These are phyloP conservation scores for Tiliacea citrago DNA, from an alignment of 2,888 invertebrate species.

Conservation along the genomic window DNA sequence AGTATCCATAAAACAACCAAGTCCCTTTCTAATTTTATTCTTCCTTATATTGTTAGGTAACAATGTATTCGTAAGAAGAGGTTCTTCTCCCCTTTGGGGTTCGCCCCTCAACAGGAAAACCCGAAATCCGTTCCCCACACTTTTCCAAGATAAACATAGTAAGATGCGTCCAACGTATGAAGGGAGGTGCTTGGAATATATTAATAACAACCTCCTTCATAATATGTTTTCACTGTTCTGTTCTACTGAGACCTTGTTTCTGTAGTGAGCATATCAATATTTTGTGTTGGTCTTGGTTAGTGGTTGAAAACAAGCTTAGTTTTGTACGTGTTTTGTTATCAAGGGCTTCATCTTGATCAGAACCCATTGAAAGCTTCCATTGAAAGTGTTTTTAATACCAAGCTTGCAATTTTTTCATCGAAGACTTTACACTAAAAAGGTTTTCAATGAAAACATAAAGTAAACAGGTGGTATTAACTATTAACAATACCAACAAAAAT, in stretches of 20 bases:
- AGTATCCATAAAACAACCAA: conserved; percentile 21
- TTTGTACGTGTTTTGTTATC: background rate
- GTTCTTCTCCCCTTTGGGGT: conserved; percentile 34
- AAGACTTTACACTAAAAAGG: conserved; percentile 28
- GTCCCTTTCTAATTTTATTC: conserved; percentile 42
- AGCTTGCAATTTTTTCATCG: conserved; percentile 20
- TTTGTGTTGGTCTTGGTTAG: background rate
- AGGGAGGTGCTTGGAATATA: conserved; percentile 47
- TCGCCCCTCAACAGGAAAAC: conserved; percentile 47
- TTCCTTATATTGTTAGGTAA: conserved; percentile 48
- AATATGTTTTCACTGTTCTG: conserved; percentile 32
- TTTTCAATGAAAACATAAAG: conserved; percentile 31
- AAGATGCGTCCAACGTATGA: conserved; percentile 54
- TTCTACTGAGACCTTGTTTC: conserved; percentile 16
- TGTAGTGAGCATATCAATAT: conserved; percentile 4
- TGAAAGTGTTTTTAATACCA: conserved; percentile 8
- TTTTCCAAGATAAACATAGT: conserved; percentile 64
- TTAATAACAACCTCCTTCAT: conserved; percentile 27
- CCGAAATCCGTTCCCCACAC: conserved; percentile 66
- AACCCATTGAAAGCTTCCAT: conserved; percentile 17
- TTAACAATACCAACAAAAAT: conserved; percentile 54
- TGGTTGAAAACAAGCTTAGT: background rate
- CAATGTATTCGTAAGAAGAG: conserved; percentile 39
- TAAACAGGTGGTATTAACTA: conserved; percentile 63
- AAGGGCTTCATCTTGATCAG: background rate